Evolutionary conservation across 2,888 invertebrate species (phyloP).

Genomic region (Himalopsyche kuldschensis): DNA sequence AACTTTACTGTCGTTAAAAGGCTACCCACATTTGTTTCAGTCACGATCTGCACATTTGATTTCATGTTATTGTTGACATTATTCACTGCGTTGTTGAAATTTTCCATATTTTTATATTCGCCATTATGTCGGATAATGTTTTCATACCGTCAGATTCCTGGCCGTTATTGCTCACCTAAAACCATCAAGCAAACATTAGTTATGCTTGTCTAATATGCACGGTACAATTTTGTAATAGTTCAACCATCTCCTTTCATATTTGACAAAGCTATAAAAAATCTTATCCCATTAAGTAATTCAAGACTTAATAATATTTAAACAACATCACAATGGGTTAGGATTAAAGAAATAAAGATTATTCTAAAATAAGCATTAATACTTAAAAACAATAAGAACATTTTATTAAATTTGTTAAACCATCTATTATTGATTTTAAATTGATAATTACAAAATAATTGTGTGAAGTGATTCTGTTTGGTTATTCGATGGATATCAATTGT

Average conservation of each 20-base stretch:
- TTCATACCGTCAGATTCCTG: background rate
- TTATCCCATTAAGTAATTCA: background rate
- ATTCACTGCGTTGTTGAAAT: background rate
- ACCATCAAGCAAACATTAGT: background rate
- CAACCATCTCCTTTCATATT: background rate
- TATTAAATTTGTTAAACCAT: no score
- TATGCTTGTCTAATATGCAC: no score
- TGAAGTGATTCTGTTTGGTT: no score
- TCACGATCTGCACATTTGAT: conserved; percentile 36
- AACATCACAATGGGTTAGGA: background rate
- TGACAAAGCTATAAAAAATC: background rate
- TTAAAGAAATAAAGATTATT: background rate
- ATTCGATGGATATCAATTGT: no score
- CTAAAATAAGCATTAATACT: background rate
- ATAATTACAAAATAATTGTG: no score
- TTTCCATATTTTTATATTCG: background rate
- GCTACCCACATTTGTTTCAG: conserved; percentile 61
- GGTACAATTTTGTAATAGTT: background rate
- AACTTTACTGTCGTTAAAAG: conserved; percentile 61
- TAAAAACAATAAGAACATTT: background rate
- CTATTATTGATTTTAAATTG: no score
- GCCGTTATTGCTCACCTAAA: background rate
- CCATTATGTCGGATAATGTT: background rate
- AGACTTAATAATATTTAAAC: background rate
- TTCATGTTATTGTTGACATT: background rate